phyloP scores from a whole-genome alignment of 2,113 vertebrate genomes.

The Rhinopomastus cyanomelas region DNA sequence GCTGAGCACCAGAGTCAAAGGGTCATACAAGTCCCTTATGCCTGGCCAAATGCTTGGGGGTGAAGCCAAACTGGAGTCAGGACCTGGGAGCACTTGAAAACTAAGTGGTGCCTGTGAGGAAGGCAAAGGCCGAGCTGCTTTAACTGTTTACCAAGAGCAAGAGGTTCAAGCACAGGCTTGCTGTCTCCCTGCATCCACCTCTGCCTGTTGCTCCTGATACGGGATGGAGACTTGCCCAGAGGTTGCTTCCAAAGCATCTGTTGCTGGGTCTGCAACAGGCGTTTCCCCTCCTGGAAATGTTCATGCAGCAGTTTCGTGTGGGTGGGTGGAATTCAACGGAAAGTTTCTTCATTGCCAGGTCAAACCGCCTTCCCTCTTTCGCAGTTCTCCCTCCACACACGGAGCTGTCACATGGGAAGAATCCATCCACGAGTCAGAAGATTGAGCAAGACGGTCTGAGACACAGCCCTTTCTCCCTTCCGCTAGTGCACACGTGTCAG shows the following conservation, averaged over 20 bases:
- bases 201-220: neutral
- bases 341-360: neutral
- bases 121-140: neutral
- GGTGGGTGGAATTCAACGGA: rapidly evolving
- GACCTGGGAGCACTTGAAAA: neutral
- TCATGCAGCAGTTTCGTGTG: rapidly evolving
- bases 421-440: neutral
- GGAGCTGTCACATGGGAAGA: neutral
- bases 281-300: neutral
- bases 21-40: neutral
- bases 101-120: neutral
- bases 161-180: neutral
- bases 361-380: neutral
- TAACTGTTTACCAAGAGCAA: neutral
- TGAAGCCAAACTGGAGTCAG: neutral
- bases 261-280: neutral
- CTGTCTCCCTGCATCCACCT: neutral
- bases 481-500: neutral
- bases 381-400: neutral
- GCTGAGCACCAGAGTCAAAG: neutral
- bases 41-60: neutral
- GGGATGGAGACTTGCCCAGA: neutral
- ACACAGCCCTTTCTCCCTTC: neutral
- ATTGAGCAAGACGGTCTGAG: neutral
- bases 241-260: neutral